These are phyloP conservation scores for Hestina assimilis DNA, from an alignment of 1,140 invertebrate genomes.

Conservation along the genomic window DNA sequence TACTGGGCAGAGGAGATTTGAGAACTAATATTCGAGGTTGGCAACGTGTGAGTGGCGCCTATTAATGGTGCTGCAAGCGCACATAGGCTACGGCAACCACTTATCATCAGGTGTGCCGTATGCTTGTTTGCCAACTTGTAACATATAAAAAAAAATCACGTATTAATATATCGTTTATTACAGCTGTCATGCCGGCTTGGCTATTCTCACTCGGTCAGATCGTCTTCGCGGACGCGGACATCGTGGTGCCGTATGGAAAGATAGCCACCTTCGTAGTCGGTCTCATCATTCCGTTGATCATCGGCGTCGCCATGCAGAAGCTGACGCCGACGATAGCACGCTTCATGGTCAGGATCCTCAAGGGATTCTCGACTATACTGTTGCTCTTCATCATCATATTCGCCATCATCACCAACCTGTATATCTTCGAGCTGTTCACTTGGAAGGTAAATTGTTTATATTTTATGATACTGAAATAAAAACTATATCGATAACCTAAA, in stretches of 20 bases:
- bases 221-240: conserved; percentile 85
- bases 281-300: conserved; percentile 89
- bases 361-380: conserved; percentile 90
- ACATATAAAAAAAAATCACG: not conserved
- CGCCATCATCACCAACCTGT: conserved; percentile 93
- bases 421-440: conserved; percentile 93
- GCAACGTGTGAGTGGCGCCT: too few species aligned
- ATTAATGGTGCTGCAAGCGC: too few species aligned
- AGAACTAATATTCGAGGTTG: too few species aligned
- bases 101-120: not conserved
- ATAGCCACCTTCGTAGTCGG: conserved; percentile 87
- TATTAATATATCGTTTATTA: conserved; percentile 26
- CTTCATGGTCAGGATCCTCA: conserved; percentile 88
- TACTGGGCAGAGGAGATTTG: too few species aligned
- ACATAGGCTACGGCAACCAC: too few species aligned
- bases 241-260: conserved; percentile 89
- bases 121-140: not conserved
- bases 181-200: conserved; percentile 97
- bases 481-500: too few species aligned
- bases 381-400: conserved; percentile 95
- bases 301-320: conserved; percentile 88
- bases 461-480: not conserved
- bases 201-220: conserved; percentile 93
- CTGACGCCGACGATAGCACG: conserved; percentile 82
- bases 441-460: conserved; percentile 82